Percentiles rank a stretch among this genome's conserved stretches.
These are phyloP conservation scores for Himantopus leucocephalus DNA, from an alignment of 2,113 vertebrate species.

Conservation along the genomic window DNA sequence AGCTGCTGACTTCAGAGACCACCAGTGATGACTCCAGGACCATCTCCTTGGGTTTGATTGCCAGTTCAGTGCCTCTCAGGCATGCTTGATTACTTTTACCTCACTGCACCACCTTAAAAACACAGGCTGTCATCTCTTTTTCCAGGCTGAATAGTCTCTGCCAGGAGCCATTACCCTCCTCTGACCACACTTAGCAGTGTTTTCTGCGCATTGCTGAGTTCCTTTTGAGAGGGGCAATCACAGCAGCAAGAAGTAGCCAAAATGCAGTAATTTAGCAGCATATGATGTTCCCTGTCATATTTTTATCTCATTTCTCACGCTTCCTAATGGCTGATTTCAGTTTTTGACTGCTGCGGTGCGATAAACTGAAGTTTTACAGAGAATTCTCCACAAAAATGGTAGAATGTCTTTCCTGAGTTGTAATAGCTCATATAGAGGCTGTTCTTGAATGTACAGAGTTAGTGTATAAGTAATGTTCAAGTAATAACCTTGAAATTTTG, in stretches of 20 bases:
- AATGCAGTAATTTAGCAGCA: background rate
- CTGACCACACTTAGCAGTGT: background rate
- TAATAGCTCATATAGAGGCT: background rate
- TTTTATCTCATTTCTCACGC: background rate
- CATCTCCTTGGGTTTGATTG: background rate
- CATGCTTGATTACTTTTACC: background rate
- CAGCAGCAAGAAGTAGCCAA: background rate
- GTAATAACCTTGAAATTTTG: background rate
- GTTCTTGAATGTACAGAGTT: background rate
- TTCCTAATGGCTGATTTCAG: background rate
- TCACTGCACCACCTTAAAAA: background rate
- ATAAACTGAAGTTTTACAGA: background rate
- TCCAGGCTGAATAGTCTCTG: background rate
- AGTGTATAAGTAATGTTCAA: background rate
- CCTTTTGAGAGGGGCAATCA: background rate
- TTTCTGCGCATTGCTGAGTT: background rate
- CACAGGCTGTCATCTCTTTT: background rate
- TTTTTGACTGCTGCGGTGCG: background rate
- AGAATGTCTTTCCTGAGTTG: background rate
- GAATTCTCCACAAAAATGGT: background rate
- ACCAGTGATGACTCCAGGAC: background rate
- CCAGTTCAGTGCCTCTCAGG: background rate
- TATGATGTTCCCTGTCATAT: background rate
- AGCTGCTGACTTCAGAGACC: background rate
- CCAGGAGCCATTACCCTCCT: background rate